Conservation (phyloP, 2,113 vertebrate genomes). For the Oryzias melastigma region DNA sequence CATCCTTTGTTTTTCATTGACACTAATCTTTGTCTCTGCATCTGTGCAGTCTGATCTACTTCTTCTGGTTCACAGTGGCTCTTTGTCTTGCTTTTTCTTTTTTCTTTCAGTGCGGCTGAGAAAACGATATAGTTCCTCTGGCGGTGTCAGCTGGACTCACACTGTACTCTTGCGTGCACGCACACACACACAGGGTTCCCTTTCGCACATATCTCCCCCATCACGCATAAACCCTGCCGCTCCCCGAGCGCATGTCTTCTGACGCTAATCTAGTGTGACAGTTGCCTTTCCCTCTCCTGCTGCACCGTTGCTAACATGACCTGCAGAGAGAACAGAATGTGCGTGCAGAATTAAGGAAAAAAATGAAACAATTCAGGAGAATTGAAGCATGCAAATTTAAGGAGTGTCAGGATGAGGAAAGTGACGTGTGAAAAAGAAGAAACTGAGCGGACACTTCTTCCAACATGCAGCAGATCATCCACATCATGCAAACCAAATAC, state of each 20-base stretch:
- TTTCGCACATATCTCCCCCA: constrained; percentile 2
- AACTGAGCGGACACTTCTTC: not conserved
- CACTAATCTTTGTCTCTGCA: not conserved
- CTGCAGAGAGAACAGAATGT: constrained; percentile 26
- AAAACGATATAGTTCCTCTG: constrained; percentile 14
- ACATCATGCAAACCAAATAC: constrained; percentile 14
- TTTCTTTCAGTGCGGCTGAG: constrained; percentile 25
- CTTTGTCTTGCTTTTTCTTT: constrained; percentile 25
- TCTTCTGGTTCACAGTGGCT: constrained; percentile 33
- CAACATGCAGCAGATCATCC: not conserved
- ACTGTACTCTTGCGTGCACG: constrained; percentile 1
- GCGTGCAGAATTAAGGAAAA: constrained; percentile 2
- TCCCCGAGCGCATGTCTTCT: constrained; percentile 23
- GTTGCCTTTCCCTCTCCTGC: constrained; percentile 48
- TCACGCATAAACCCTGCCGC: constrained; percentile 31
- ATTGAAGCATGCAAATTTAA: constrained; percentile 14
- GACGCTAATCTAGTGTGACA: constrained; percentile 59
- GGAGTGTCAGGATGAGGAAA: not conserved
- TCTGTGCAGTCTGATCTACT: constrained; percentile 20
- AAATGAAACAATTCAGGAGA: not conserved
- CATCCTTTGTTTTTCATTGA: not conserved
- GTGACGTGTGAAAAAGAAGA: not conserved
- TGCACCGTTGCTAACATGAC: constrained; percentile 33
- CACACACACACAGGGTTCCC: constrained; percentile 1
- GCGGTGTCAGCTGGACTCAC: constrained; percentile 2